These are phyloP conservation scores for Eleginops maclovinus DNA, from an alignment of 2,113 vertebrate species.

Conservation along the genomic window DNA sequence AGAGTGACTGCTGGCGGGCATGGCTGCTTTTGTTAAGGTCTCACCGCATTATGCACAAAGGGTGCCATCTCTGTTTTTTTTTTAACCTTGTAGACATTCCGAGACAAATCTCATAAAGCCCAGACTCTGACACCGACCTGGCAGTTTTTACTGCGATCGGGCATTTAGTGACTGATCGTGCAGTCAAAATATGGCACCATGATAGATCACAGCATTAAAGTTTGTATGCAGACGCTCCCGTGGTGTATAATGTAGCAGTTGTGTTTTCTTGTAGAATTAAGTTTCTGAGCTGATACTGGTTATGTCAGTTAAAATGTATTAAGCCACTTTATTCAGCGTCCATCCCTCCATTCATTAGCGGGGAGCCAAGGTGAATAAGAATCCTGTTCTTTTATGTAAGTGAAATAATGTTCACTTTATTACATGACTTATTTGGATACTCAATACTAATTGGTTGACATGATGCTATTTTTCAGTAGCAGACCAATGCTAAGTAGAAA, in stretches of 20 bases:
- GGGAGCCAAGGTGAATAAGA: not conserved
- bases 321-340: too few species aligned
- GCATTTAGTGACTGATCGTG: conserved; percentile 11
- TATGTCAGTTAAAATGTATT: not conserved
- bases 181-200: conserved; percentile 8
- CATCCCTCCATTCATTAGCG: not conserved
- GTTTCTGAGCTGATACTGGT: not conserved
- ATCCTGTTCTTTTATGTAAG: not conserved
- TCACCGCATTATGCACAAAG: conserved; percentile 38
- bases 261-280: not conserved
- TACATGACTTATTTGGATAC: too few species aligned
- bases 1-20: conserved; percentile 49
- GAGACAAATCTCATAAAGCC: conserved; percentile 16
- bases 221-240: not conserved
- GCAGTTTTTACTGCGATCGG: conserved; percentile 1
- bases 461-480: too few species aligned
- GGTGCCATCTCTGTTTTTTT: conserved; percentile 30
- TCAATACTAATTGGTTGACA: too few species aligned
- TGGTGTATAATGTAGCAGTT: not conserved
- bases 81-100: conserved; percentile 42
- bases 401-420: not conserved
- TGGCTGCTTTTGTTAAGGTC: conserved; percentile 53
- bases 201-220: not conserved
- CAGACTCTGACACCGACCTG: conserved; percentile 8
- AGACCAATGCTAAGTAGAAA: too few species aligned